Evolutionary conservation across 2,797 vertebrate genomes (phyloP), one percentile per base, ranked within the genome.

Genomic region (Characodon lateralis): DNA sequence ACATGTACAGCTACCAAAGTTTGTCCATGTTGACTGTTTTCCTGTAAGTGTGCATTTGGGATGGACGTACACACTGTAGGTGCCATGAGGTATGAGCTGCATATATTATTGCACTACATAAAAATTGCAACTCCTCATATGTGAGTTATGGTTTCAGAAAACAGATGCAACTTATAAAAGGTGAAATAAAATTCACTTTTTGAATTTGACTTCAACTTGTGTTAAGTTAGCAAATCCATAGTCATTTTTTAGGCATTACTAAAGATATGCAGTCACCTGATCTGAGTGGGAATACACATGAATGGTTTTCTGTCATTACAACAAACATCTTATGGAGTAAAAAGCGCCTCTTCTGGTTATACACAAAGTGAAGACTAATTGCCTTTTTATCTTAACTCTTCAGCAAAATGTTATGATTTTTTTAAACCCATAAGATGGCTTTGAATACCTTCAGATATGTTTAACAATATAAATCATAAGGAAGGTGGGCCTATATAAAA

Each of bases 251-350:
- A 71, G 65, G 63, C 58, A 50, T 55, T 56, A 41, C 24, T 77
- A 68, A 77, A 81, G 56, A 77, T 85, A 43, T 50, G 20, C 76
- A 0, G 55, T 85, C 85, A 88, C 78, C 85, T 90, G 85, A 91
- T 76, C 77, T 65, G 79, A 88, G 84, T 66, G 61, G 82, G 77
- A 48, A 78, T 28, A 79, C 77, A 89, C 76, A 90, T 88, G 77
- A 81, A 79, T 71, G 76, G 72, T 65, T 83, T 88, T 85, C 87
- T 85, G 63, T 80, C 35, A 2, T 85, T 86, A 84, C 77, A 88
- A 85, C 75, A 85, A 87, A 78, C 82, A 83, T 81, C 80, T 72
- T 51, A 80, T 28, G 53, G 72, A 78, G n/a, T 14, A 61, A 79
- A 63, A 87, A 53, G 72, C 72, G n/a, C 65, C 56, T 58, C n/a